Evolutionary conservation across 1,140 invertebrate species (phyloP), one percentile per base, ranked within the genome.

Genomic region (Pogonomyrmex californicus): DNA sequence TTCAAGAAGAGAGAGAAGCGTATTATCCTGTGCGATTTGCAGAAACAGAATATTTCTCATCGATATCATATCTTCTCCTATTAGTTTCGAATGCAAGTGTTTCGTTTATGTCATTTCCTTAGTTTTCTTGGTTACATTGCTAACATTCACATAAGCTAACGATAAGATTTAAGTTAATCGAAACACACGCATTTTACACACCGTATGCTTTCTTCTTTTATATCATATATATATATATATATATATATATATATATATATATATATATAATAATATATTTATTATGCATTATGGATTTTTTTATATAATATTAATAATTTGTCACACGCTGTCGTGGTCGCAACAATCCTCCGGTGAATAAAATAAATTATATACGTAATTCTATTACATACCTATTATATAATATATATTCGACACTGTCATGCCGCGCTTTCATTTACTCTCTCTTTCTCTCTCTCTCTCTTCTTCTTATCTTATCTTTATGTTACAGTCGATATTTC

Each of bases 141-240:
- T 88, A 82, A 66, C 66, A 75, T 23, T 70, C 49, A 33, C 65
- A 68, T 68, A 82, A 65, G 62, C 73, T 91, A 88, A 70, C 70
- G 70, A 86, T 89, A 63, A 86, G 38, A 89, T 86, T 88, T 86
- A 58, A 83, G 63, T 88, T 88, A 77, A 85, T 76, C 56, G 51
- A 60, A 76, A 92, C 65, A 89, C 86, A 89, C 87, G 66, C 85
- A 88, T 85, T 76, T 89, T 90, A 91, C 82, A 92, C 73, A 66
- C 87, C 70, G 60, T 75, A 56, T 75, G 56, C 14, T 68, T 68
- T 70, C 14, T 68, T 68, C 65, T 77, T 81, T 68, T 62, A 85
- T 62, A 83, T 49, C 77, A 30, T 73, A 54, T 33, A 44, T 62
- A 66, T 75, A 70, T 78, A 65, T 83, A 75, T 79, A 82, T 88